Conservation (phyloP, 2,797 vertebrate species). For the Bufotes viridis region DNA sequence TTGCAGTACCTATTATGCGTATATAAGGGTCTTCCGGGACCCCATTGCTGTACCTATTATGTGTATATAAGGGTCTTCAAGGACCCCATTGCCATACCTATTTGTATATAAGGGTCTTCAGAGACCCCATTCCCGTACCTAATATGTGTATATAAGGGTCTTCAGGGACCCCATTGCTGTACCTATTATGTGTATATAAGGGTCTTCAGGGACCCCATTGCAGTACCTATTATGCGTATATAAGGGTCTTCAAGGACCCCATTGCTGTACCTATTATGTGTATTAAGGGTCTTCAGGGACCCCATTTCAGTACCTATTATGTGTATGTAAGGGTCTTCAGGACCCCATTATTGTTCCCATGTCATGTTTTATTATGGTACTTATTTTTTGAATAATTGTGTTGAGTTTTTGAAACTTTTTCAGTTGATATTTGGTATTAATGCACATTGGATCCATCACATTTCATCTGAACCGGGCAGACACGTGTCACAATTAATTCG, state of each 20-base stretch:
- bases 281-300: neutral
- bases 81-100: no score
- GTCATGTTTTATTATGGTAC: no score
- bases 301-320: neutral
- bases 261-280: neutral
- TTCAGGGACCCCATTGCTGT: neutral
- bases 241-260: neutral
- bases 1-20: neutral
- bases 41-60: no score
- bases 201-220: neutral
- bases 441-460: no score
- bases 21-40: neutral
- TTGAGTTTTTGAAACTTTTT: neutral
- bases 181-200: neutral
- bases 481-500: no score
- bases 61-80: no score
- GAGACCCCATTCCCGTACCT: neutral
- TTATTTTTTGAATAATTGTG: no score
- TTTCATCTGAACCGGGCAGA: no score
- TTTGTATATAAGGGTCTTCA: neutral
- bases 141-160: neutral
- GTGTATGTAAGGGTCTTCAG: neutral
- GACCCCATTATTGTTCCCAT: no score
- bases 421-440: neutral
- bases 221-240: neutral